Evolutionary conservation across 2,113 vertebrate genomes (phyloP).

Genomic region (Otolemur garnettii): DNA sequence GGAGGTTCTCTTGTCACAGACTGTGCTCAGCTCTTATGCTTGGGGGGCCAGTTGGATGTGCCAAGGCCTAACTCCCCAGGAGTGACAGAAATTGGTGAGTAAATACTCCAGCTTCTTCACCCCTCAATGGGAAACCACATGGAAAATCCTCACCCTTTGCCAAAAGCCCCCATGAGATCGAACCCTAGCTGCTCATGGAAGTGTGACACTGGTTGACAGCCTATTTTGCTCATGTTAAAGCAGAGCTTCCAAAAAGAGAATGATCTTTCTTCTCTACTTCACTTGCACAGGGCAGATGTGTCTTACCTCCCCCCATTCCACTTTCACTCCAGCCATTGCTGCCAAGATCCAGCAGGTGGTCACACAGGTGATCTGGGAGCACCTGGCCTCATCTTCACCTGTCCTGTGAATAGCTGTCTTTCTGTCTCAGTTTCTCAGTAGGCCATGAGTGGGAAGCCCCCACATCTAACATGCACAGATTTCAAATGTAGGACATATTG

Average conservation of each 20-base stretch:
- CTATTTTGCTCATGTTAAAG: not conserved
- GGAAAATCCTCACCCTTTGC: not conserved
- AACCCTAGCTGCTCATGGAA: not conserved
- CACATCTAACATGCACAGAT: not conserved
- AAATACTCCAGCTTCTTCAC: not conserved
- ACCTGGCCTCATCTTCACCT: not conserved
- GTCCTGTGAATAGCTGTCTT: not conserved
- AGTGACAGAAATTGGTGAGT: not conserved
- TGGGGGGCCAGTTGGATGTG: not conserved
- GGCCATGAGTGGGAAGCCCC: not conserved
- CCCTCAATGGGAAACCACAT: not conserved
- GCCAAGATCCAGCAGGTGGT: not conserved
- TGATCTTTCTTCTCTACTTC: not conserved
- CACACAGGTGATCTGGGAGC: not conserved
- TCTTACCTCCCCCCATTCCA: not conserved
- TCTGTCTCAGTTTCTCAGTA: not conserved
- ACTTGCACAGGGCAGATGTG: not conserved
- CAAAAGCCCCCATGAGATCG: not conserved
- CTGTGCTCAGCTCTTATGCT: not conserved
- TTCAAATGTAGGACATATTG: not conserved
- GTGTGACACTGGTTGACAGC: not conserved
- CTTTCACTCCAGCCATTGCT: not conserved
- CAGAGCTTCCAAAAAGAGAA: not conserved
- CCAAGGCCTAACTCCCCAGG: not conserved
- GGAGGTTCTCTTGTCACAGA: not conserved